A percentile compares a stretch with the other conserved stretches of the same genome.
Evolutionary conservation across 53 echinoderm and acorn worm genomes (phyloP).

Genomic region (Actinopyga echinites): DNA sequence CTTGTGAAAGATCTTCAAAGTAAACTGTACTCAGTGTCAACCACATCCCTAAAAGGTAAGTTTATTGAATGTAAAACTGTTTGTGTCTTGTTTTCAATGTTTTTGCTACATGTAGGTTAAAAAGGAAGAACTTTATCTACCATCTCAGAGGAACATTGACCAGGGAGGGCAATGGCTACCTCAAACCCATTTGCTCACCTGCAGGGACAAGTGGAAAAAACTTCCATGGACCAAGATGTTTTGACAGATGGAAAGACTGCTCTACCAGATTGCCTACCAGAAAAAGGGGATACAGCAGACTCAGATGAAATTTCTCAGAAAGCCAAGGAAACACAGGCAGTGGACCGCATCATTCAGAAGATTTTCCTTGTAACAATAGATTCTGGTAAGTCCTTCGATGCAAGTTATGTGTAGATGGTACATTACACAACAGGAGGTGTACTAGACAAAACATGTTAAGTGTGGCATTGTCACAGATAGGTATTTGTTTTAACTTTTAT

Average conservation of each 20-base stretch:
- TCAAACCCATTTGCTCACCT: constrained; percentile 26
- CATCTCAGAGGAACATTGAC: too few relatives aligned
- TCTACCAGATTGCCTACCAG: not conserved
- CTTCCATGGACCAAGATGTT: not conserved
- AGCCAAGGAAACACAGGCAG: not conserved
- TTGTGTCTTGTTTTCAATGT: too few relatives aligned
- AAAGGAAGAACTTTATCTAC: too few relatives aligned
- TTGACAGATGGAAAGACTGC: not conserved
- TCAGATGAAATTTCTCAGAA: not conserved
- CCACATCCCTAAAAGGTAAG: too few relatives aligned
- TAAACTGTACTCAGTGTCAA: too few relatives aligned
- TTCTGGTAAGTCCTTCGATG: constrained; percentile 52
- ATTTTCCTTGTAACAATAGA: constrained; percentile 87
- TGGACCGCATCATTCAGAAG: constrained; percentile 75
- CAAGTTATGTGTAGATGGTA: not conserved
- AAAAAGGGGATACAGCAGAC: not conserved
- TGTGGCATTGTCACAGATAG: too few relatives aligned
- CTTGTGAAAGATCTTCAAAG: too few relatives aligned
- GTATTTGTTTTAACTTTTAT: too few relatives aligned
- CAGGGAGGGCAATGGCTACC: not conserved
- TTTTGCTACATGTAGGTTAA: too few relatives aligned
- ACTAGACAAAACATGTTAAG: too few relatives aligned
- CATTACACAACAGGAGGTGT: not conserved
- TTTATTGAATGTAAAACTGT: too few relatives aligned
- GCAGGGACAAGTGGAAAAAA: not conserved